These are phyloP conservation scores for Tetranychus piercei DNA, from an alignment of 2,888 invertebrate genomes.

Conservation along the genomic window DNA sequence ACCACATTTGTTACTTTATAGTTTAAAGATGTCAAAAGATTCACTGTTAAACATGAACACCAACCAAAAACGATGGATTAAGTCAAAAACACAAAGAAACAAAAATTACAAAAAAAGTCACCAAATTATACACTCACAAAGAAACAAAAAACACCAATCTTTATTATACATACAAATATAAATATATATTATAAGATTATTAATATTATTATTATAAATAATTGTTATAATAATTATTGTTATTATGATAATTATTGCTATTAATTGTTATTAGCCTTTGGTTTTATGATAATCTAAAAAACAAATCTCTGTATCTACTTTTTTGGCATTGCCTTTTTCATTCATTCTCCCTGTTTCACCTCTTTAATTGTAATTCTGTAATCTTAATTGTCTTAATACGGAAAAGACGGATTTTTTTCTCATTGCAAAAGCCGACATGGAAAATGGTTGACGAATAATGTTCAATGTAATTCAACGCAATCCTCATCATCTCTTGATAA, in stretches of 20 bases:
- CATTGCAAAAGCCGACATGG: neutral
- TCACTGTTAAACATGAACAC: neutral
- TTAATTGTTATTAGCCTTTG: neutral
- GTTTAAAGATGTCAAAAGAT: neutral
- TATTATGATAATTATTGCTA: neutral
- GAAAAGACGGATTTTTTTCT: neutral
- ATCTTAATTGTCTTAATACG: neutral
- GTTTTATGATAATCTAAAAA: neutral
- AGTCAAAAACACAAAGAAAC: no score
- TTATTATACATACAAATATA: no score
- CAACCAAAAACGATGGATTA: no score
- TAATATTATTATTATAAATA: neutral
- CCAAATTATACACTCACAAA: no score
- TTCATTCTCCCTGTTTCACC: neutral
- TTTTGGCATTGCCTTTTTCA: neutral
- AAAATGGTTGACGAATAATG: no score
- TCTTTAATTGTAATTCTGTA: neutral
- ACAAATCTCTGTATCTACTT: neutral
- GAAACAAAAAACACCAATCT: no score
- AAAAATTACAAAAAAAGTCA: no score
- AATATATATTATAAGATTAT: neutral
- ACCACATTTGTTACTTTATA: neutral
- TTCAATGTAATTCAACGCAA: no score
- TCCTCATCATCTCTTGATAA: no score
- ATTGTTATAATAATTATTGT: neutral